Percentiles rank a stretch among this genome's conserved stretches.
Evolutionary conservation across 2,888 invertebrate species (phyloP).

Genomic region (Mamestra brassicae): DNA sequence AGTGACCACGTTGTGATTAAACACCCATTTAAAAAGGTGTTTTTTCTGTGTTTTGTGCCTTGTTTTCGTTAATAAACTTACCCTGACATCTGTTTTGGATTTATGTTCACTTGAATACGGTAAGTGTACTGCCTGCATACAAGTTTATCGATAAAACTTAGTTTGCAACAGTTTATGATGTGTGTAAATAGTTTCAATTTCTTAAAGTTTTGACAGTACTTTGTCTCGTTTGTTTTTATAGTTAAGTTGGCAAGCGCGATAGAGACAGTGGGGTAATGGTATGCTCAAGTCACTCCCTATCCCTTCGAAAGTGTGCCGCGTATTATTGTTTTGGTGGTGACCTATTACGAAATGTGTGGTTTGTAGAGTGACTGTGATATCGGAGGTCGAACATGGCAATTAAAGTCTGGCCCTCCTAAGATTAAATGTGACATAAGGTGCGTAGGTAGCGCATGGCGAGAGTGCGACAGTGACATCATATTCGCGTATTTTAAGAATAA

Average conservation of each 20-base stretch:
- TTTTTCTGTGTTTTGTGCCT: conserved; percentile 86
- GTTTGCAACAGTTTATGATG: conserved; percentile 70
- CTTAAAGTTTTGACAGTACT: conserved; percentile 83
- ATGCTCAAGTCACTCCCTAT: conserved; percentile 77
- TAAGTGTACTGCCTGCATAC: conserved; percentile 73
- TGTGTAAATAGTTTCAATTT: conserved; percentile 80
- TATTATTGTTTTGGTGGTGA: conserved; percentile 86
- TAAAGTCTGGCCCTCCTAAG: conserved; percentile 69
- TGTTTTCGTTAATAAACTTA: conserved; percentile 85
- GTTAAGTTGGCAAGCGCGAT: conserved; percentile 73
- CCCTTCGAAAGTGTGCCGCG: conserved; percentile 85
- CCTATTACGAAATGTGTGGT: conserved; percentile 84
- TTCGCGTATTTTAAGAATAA: conserved; percentile 75
- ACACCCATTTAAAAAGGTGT: conserved; percentile 78
- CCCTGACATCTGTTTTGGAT: conserved; percentile 86
- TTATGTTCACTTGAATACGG: conserved; percentile 88
- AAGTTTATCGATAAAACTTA: conserved; percentile 54
- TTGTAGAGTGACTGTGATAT: conserved; percentile 65
- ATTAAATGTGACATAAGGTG: conserved; percentile 74
- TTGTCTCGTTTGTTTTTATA: conserved; percentile 74
- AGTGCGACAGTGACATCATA: conserved; percentile 79
- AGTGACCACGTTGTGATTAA: conserved; percentile 78
- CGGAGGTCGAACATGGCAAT: conserved; percentile 72
- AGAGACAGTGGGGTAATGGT: conserved; percentile 74
- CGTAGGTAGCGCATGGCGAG: conserved; percentile 74